Base-by-base conservation (phyloP, 2,113 vertebrate species). In the Phalacrocorax carbo region DNA sequence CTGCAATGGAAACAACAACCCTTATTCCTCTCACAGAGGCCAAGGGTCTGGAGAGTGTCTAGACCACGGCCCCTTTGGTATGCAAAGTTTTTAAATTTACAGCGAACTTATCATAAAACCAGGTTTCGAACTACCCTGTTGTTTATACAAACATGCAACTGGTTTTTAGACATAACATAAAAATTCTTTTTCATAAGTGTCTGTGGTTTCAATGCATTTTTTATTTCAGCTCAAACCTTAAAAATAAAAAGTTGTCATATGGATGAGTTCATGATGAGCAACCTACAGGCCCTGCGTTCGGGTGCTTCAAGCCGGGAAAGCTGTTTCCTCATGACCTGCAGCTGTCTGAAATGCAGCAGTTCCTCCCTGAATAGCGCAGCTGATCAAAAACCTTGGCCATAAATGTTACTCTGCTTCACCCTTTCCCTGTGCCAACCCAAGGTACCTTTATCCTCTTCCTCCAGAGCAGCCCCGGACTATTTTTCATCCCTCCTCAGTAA, bases 341-440 rank as follows among this genome's bases (percentile, higher is more conserved):
- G 77, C 69, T 25, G 9, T 26, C 40, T 55, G 86, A 80, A 42
- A 26, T 8, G 5, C 9, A 40, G 66, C 6, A 3, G 21, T 14
- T 69, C 44, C 46, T 42, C 5, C 6, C 44, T 8, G n/a, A 54
- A 5, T 5, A 22, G 22, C 2, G 11, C 73, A 48, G 70, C 75
- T 36, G 17, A 36, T 8, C 5, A 5, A 30, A 70, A 77, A 23
- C 36, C 69, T 61, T 5, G 0, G 18, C 69, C 61, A 2, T 5
- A 18, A 23, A 36, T 0, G 2, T 15, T 12, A 5, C 26, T 12
- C 9, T 10, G 46, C 30, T 44, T 46, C 52, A 10, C 0, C 2
- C 64, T 10, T 36, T 57, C 68, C 54, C 75, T 17, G 6, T 15
- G 42, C 55, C 55, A 69, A 7, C 40, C 52, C 58, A 46, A 68